A percentile compares a stretch with the other conserved stretches of the same genome.
Conservation (phyloP, 2,888 invertebrate species). For the Phyto melanocephala region DNA sequence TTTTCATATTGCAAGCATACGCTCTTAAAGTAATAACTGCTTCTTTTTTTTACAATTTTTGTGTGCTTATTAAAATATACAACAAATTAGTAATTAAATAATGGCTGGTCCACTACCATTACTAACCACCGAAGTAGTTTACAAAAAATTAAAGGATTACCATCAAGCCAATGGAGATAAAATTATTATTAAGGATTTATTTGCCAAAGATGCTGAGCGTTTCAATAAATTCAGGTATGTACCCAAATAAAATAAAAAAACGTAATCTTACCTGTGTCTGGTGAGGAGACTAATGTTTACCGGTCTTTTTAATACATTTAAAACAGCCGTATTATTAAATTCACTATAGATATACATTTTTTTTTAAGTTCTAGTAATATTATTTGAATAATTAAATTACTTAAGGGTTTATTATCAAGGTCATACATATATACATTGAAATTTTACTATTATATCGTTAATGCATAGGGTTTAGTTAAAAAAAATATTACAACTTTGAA, state of each 20-base stretch:
- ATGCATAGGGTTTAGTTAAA: not conserved
- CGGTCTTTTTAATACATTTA: too few species aligned
- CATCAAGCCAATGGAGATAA: constrained; percentile 85
- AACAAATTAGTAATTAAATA: constrained; percentile 36
- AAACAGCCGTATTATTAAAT: too few species aligned
- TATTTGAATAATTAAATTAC: constrained; percentile 13
- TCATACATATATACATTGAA: constrained; percentile 44
- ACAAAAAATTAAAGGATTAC: constrained; percentile 87
- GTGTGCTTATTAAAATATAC: constrained; percentile 19
- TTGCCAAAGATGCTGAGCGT: constrained; percentile 88
- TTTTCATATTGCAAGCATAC: constrained; percentile 21
- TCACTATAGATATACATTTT: too few species aligned
- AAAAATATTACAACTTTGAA: too few species aligned
- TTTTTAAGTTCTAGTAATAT: too few species aligned
- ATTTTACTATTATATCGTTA: constrained; percentile 7
- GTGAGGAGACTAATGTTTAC: too few species aligned
- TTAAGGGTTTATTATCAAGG: constrained; percentile 57
- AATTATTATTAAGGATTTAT: constrained; percentile 90
- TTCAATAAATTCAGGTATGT: constrained; percentile 93
- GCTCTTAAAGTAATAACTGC: constrained; percentile 31
- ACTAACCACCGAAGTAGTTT: constrained; percentile 84
- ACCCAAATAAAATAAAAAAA: not conserved
- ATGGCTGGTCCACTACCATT: constrained; percentile 77
- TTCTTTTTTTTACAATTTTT: constrained; percentile 25
- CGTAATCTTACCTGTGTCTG: too few species aligned